Conservation (phyloP, 2,113 vertebrate genomes). For the Labrus mixtus region DNA sequence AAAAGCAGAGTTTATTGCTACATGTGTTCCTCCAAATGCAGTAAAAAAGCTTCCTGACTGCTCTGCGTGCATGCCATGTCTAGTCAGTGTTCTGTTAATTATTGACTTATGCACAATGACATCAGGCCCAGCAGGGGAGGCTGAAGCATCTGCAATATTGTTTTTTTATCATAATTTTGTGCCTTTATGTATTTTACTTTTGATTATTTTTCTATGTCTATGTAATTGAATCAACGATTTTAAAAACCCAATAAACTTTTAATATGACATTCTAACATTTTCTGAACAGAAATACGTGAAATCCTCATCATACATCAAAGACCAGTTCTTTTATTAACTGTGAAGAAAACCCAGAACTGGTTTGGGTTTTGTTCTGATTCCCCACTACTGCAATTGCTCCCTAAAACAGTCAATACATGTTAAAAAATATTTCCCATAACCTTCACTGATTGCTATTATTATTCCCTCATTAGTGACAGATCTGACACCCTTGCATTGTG, state of each 20-base stretch:
- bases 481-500: not conserved
- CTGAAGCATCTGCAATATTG: slow-evolving; percentile 9
- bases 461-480: too few species aligned
- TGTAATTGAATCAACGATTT: too few species aligned
- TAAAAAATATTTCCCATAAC: not conserved
- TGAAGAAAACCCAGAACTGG: not conserved
- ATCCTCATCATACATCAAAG: too few species aligned
- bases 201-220: slow-evolving; percentile 7
- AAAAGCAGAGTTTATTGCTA: slow-evolving; percentile 12
- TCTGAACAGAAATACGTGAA: too few species aligned
- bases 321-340: too few species aligned
- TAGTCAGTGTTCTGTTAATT: slow-evolving; percentile 28
- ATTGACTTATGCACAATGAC: slow-evolving; percentile 50
- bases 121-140: slow-evolving; percentile 10
- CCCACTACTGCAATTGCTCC: not conserved
- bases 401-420: not conserved
- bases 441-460: not conserved
- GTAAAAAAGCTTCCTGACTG: slow-evolving; percentile 19
- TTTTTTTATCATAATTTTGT: slow-evolving; percentile 21
- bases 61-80: slow-evolving; percentile 34
- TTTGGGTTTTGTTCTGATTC: slow-evolving; percentile 7
- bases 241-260: too few species aligned
- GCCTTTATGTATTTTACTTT: too few species aligned
- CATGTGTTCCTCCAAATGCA: not conserved
- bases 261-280: too few species aligned